phyloP scores from a whole-genome alignment of 2,888 invertebrate species.

The Heliconius sara region DNA sequence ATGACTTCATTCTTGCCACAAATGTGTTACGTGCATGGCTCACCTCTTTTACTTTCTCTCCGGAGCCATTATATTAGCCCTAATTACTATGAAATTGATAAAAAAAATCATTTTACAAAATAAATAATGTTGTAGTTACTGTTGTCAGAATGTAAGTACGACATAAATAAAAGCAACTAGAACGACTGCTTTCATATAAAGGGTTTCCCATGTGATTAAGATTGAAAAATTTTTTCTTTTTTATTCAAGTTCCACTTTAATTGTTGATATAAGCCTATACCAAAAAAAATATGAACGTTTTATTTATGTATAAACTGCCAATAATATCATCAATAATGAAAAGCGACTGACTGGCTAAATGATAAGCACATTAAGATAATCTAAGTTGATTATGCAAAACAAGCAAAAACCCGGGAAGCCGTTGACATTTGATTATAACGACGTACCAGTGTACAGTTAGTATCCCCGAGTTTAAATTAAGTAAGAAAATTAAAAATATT shows the following conservation, averaged over 20 bases:
- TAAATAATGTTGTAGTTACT: background rate
- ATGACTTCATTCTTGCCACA: conserved; percentile 54
- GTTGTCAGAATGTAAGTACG: background rate
- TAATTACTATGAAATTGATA: conserved; percentile 17
- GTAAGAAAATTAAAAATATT: conserved; percentile 48
- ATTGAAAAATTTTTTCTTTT: too few species aligned
- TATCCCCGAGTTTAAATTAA: conserved; percentile 44
- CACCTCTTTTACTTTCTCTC: conserved; percentile 44
- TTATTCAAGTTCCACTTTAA: too few species aligned
- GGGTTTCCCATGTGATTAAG: background rate
- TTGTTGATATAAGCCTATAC: background rate
- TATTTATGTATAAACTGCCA: background rate
- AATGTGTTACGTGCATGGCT: conserved; percentile 44
- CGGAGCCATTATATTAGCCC: conserved; percentile 26
- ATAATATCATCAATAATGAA: background rate
- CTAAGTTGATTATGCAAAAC: conserved; percentile 30
- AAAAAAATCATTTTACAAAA: conserved; percentile 4
- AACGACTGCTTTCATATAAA: background rate
- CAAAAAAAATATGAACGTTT: background rate
- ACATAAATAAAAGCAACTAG: background rate
- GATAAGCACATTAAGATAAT: conserved; percentile 20
- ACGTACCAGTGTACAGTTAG: conserved; percentile 38
- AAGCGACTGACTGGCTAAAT: conserved; percentile 25
- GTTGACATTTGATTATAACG: conserved; percentile 43
- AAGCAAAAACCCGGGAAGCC: conserved; percentile 43